Evolutionary conservation across 2,797 vertebrate genomes (phyloP).

Genomic region (Protosalanx chinensis): DNA sequence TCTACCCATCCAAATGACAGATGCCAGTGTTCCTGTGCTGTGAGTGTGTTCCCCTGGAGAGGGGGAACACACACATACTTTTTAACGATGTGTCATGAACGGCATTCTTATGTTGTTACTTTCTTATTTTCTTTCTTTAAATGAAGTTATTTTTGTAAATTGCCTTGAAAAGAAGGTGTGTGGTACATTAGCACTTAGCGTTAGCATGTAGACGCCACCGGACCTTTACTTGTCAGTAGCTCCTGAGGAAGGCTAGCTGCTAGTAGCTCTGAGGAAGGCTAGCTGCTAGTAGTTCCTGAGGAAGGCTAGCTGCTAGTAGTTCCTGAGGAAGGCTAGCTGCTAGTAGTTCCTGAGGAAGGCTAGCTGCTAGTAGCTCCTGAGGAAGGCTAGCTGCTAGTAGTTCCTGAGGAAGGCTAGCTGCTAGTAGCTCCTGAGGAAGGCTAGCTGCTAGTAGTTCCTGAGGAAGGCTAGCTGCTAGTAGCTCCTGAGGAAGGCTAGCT

Average conservation of each 20-base stretch:
- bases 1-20: slow-evolving; percentile 54
- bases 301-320: no score
- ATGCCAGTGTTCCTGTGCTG: slow-evolving; percentile 60
- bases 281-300: no score
- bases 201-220: slow-evolving; percentile 72
- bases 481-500: slow-evolving; percentile 31
- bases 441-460: slow-evolving; percentile 48
- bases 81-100: slow-evolving; percentile 59
- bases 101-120: slow-evolving; percentile 61
- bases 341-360: no score
- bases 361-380: no score
- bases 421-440: no score
- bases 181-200: slow-evolving; percentile 81
- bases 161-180: slow-evolving; percentile 62
- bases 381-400: no score
- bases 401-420: no score
- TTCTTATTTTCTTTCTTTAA: slow-evolving; percentile 43
- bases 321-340: no score
- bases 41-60: slow-evolving; percentile 49
- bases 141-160: slow-evolving; percentile 57
- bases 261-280: slow-evolving; percentile 43
- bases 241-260: slow-evolving; percentile 43
- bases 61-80: slow-evolving; percentile 54
- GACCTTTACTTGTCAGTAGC: slow-evolving; percentile 62
- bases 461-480: slow-evolving; percentile 49